Percentiles rank a stretch among this genome's conserved stretches.
Conservation (phyloP, 2,888 invertebrate genomes). For the Lepidonotus clava region DNA sequence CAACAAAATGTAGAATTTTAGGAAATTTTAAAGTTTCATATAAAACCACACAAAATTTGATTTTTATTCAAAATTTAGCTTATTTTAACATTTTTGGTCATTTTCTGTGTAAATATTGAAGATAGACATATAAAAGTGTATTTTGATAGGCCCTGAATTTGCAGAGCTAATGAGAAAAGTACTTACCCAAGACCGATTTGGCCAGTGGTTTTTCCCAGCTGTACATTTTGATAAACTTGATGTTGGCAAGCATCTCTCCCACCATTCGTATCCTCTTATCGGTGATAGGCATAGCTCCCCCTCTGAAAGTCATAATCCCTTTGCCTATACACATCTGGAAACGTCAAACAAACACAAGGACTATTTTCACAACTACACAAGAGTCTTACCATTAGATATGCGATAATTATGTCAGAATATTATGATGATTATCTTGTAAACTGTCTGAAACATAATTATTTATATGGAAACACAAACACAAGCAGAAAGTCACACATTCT, state of each 20-base stretch:
- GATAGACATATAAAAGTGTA: too few species aligned
- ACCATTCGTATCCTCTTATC: conserved; percentile 58
- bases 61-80: not conserved
- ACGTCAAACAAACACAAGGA: not conserved
- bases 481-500: too few species aligned
- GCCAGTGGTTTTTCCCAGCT: conserved; percentile 59
- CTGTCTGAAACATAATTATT: too few species aligned
- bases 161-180: too few species aligned
- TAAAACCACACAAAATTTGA: not conserved
- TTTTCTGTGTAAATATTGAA: not conserved
- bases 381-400: too few species aligned
- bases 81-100: too few species aligned
- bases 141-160: too few species aligned
- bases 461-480: too few species aligned
- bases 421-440: too few species aligned
- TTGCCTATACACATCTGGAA: conserved; percentile 57
- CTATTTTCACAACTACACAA: too few species aligned
- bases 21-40: not conserved
- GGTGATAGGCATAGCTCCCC: conserved; percentile 55
- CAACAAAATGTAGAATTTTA: too few species aligned
- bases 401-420: too few species aligned
- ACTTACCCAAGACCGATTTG: conserved; percentile 45
- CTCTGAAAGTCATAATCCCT: conserved; percentile 57
- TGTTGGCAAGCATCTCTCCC: conserved; percentile 58
- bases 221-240: conserved; percentile 62